Evolutionary conservation across 2,113 vertebrate genomes (phyloP).

Genomic region (Murina feae): DNA sequence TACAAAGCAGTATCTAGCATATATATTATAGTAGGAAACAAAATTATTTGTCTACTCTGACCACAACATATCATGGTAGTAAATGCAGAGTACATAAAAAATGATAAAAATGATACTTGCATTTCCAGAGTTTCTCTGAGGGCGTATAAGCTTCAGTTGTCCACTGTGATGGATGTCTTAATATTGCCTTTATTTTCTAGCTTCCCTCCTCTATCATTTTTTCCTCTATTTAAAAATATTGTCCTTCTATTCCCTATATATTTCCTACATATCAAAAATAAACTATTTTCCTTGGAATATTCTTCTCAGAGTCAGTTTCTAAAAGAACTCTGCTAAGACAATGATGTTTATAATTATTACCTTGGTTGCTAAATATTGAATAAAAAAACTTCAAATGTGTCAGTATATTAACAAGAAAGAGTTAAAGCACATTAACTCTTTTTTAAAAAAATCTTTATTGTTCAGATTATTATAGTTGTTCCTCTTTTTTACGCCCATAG

Average conservation of each 20-base stretch:
- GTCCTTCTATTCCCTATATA: background rate
- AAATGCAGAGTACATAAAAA: background rate
- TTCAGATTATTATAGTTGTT: too few relatives aligned
- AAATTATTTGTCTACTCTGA: background rate
- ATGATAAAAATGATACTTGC: background rate
- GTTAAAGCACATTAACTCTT: background rate
- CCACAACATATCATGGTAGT: background rate
- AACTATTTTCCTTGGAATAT: conserved; percentile 18
- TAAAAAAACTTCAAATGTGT: background rate
- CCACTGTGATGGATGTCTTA: background rate
- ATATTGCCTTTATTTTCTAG: background rate
- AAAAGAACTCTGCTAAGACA: background rate
- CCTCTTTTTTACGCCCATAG: too few relatives aligned
- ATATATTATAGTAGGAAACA: background rate
- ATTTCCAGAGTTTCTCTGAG: conserved; percentile 11
- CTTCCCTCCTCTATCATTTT: background rate
- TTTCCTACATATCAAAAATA: background rate
- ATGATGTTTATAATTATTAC: conserved; percentile 1
- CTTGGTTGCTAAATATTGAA: background rate
- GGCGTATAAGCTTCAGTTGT: background rate
- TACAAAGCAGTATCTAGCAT: background rate
- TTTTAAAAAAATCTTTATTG: too few relatives aligned
- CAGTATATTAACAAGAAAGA: background rate
- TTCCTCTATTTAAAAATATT: background rate
- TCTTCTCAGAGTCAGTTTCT: background rate